phyloP scores from a whole-genome alignment of 2,888 invertebrate species.

The Xestia xanthographa region DNA sequence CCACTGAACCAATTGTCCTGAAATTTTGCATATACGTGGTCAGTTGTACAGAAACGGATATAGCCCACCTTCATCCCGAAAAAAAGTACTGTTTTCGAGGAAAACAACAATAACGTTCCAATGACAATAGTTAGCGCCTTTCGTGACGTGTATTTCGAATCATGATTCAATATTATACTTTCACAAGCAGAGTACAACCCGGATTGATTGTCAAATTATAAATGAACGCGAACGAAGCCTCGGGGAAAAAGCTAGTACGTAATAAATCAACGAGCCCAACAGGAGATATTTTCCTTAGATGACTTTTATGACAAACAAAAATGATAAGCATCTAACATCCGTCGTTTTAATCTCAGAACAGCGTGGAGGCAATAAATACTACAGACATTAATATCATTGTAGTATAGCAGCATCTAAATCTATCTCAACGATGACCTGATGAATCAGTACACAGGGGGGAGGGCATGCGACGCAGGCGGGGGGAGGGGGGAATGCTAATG shows the following conservation, averaged over 20 bases:
- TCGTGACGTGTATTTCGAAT: too few species aligned
- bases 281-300: conserved; percentile 14
- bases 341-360: conserved; percentile 39
- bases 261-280: neutral
- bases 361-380: conserved; percentile 56
- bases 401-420: conserved; percentile 66
- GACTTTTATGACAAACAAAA: conserved; percentile 35
- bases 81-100: too few species aligned
- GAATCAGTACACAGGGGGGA: conserved; percentile 73
- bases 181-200: too few species aligned
- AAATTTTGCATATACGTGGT: too few species aligned
- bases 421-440: conserved; percentile 73
- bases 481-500: conserved; percentile 75
- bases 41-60: too few species aligned
- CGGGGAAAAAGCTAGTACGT: neutral
- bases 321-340: conserved; percentile 37
- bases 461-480: conserved; percentile 64
- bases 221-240: too few species aligned
- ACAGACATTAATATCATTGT: conserved; percentile 56
- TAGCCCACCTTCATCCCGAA: too few species aligned
- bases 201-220: too few species aligned
- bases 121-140: too few species aligned
- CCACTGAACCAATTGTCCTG: too few species aligned
- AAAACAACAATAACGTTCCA: too few species aligned
- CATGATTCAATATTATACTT: too few species aligned